Evolutionary conservation across 2,113 vertebrate species (phyloP), one percentile per base, ranked within the genome.

Genomic region (Antennarius striatus): DNA sequence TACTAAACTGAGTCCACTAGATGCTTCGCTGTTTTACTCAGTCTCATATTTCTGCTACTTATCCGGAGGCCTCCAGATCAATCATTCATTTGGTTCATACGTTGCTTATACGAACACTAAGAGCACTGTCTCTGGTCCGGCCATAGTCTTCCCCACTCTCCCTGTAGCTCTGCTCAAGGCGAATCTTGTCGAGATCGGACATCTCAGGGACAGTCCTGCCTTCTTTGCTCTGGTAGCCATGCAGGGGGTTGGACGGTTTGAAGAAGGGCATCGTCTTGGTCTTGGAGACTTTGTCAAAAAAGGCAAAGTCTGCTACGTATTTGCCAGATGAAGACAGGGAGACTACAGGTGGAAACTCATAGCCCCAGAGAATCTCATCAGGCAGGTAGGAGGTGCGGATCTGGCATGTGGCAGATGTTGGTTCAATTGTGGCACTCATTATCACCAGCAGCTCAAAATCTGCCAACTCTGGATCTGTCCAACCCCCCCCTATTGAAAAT

Each of bases 341-440:
- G 82, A 98, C 95, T 29, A 96, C 95, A 0, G 97, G 96, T 0
- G 93, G 95, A 74, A 99, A 98, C 80, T 98, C 96, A 0, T 98
- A 98, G 48, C 96, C 97, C 97, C 97, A 99, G 0, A 99, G 93
- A 89, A 98, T 98, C 92, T 98, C 96, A 62, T 99, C 96, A 0
- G 96, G 96, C 77, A 99, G 89, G 91, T 99, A 99, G 76, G 97
- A 98, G 1, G 98, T 99, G 68, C 98, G 96, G 3, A 98, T 95
- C 80, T 98, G 97, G 83, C 97, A 99, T 16, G 96, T 97, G 77
- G 97, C 96, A 0, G 96, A 98, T 10, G 98, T 98, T 15, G 97
- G 95, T 73, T 99, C 98, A 77, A 99, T 94, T 0, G 97, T 99
- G 39, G 96, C 97, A 0, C 95, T 98, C 17, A 99, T 91, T 77